phyloP scores from a whole-genome alignment of 2,888 invertebrate genomes.

The Drosophila falleni region DNA sequence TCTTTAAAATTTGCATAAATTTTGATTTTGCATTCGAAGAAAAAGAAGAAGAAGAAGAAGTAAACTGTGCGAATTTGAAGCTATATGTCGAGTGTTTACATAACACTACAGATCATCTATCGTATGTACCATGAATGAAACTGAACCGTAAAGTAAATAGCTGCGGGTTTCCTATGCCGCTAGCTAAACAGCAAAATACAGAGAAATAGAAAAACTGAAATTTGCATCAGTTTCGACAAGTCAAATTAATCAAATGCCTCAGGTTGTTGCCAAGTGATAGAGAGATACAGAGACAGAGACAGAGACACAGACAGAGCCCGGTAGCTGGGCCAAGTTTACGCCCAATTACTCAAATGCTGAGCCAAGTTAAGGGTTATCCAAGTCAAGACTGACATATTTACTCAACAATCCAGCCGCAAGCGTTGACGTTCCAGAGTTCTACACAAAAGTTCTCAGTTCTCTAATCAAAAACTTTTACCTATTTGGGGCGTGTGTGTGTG shows the following conservation, averaged over 20 bases:
- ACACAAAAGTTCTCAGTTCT: conserved; percentile 19
- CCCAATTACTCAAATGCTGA: conserved; percentile 68
- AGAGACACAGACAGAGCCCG: conserved; percentile 22
- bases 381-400: conserved; percentile 73
- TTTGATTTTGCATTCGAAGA: conserved; percentile 57
- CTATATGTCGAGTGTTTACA: conserved; percentile 69
- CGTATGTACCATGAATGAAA: conserved; percentile 69
- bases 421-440: conserved; percentile 33
- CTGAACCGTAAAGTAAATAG: conserved; percentile 78
- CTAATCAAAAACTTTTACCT: conserved; percentile 67
- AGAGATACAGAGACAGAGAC: background rate
- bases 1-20: conserved; percentile 73
- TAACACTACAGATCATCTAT: conserved; percentile 64
- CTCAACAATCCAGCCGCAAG: conserved; percentile 70
- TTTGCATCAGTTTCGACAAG: conserved; percentile 76
- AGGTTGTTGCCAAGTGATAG: conserved; percentile 36
- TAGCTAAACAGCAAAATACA: conserved; percentile 23
- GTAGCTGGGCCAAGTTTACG: conserved; percentile 68
- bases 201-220: conserved; percentile 7
- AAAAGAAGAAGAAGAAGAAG: conserved; percentile 4
- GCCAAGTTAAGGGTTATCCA: conserved; percentile 41
- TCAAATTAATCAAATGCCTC: conserved; percentile 69
- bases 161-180: conserved; percentile 47
- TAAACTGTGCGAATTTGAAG: conserved; percentile 57
- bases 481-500: conserved; percentile 47